These are phyloP conservation scores for Sciurus niger DNA, from an alignment of 2,113 vertebrate species.

Conservation along the genomic window DNA sequence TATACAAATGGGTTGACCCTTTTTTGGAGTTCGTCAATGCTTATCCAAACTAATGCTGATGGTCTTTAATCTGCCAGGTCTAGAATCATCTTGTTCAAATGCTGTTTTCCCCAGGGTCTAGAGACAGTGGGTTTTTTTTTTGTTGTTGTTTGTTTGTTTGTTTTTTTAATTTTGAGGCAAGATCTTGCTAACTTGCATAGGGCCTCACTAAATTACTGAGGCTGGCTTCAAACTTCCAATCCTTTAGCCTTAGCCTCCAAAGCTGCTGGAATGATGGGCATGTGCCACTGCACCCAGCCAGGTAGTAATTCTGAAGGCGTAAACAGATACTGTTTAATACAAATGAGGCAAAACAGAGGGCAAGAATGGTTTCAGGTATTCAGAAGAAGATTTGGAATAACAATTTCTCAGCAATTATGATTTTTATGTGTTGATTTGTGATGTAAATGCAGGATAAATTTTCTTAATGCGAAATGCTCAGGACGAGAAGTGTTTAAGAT, in stretches of 20 bases:
- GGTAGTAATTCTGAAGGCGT: not conserved
- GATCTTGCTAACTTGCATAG: no score
- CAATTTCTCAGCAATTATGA: conserved; percentile 53
- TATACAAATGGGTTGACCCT: not conserved
- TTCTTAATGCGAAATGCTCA: not conserved
- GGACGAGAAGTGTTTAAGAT: not conserved
- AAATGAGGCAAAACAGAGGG: conserved; percentile 36
- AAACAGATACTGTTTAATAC: not conserved
- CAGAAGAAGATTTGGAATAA: conserved; percentile 1
- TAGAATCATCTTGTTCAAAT: not conserved
- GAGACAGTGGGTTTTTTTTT: not conserved
- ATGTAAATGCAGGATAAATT: conserved; percentile 36
- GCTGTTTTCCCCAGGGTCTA: not conserved
- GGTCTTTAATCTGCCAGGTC: not conserved
- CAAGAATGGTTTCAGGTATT: conserved; percentile 37
- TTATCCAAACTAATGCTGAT: not conserved
- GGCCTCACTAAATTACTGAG: no score
- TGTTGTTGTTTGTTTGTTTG: no score
- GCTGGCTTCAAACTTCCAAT: no score
- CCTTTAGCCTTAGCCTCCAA: no score
- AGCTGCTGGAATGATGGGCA: no score
- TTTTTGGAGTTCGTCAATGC: not conserved
- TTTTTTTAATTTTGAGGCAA: no score
- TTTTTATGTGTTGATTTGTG: conserved; percentile 42
- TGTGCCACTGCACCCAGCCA: no score